Evolutionary conservation across 2,888 invertebrate species (phyloP).

Genomic region (Agriopis aurantiaria): DNA sequence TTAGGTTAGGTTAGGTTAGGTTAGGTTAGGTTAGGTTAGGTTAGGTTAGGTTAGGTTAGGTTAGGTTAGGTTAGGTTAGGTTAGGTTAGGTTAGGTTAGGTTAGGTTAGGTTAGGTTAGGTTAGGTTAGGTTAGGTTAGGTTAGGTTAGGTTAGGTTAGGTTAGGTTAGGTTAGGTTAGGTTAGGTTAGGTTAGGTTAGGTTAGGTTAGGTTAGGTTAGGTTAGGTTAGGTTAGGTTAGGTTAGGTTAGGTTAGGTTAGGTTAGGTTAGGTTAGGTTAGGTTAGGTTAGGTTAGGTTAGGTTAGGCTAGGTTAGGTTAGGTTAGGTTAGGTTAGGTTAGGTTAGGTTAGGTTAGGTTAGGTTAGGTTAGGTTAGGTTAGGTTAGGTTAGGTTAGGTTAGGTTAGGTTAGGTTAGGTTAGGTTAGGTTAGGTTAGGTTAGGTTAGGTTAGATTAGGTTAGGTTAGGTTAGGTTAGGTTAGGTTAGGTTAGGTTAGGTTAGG

Average conservation of each 20-base stretch:
- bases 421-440: slow-evolving; percentile 5
- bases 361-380: slow-evolving; percentile 27
- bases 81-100: too few relatives aligned
- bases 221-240: not conserved
- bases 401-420: slow-evolving; percentile 5
- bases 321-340: slow-evolving; percentile 26
- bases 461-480: slow-evolving; percentile 5
- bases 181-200: slow-evolving; percentile 30
- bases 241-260: slow-evolving; percentile 26
- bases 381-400: slow-evolving; percentile 13
- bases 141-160: slow-evolving; percentile 34
- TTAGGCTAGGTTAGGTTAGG: slow-evolving; percentile 6
- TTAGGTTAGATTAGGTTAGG: slow-evolving; percentile 5
- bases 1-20: too few relatives aligned
- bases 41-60: too few relatives aligned
- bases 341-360: slow-evolving; percentile 28
- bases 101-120: too few relatives aligned
- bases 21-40: too few relatives aligned
- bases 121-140: not conserved
- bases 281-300: slow-evolving; percentile 27
- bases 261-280: slow-evolving; percentile 26
- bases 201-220: slow-evolving; percentile 15
- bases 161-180: slow-evolving; percentile 37
- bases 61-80: too few relatives aligned
- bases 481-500: slow-evolving; percentile 5